These are phyloP conservation scores for Rallus limicola DNA, from an alignment of 2,113 vertebrate species.

Conservation along the genomic window DNA sequence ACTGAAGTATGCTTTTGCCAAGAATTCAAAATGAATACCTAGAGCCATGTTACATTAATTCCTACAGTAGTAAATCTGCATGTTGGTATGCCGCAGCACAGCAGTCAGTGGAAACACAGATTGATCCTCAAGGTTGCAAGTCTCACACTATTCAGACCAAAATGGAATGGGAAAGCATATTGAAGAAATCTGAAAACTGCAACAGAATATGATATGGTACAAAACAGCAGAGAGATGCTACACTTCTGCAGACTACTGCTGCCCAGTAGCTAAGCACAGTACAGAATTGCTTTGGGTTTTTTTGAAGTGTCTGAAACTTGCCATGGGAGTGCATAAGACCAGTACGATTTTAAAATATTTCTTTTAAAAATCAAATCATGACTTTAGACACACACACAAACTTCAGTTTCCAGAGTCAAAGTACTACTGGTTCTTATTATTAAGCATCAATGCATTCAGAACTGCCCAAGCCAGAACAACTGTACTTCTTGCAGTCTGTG, in stretches of 20 bases:
- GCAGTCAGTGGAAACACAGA: not conserved
- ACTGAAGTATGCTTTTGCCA: not conserved
- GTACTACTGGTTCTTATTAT: not conserved
- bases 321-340: not conserved
- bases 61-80: not conserved
- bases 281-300: not conserved
- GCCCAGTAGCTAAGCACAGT: not conserved
- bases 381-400: not conserved
- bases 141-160: not conserved
- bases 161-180: not conserved
- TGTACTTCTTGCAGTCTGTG: not conserved
- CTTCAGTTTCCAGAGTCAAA: not conserved
- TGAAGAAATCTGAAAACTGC: not conserved
- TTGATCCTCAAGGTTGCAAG: not conserved
- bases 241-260: not conserved
- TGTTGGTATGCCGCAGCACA: not conserved
- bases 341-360: not conserved
- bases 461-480: not conserved
- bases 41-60: not conserved
- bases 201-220: not conserved
- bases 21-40: not conserved
- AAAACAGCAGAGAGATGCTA: not conserved
- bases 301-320: not conserved
- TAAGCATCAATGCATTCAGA: not conserved
- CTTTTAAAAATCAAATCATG: not conserved